Base-by-base conservation (phyloP, 2,888 invertebrate genomes). In the Crepidodera aurea region DNA sequence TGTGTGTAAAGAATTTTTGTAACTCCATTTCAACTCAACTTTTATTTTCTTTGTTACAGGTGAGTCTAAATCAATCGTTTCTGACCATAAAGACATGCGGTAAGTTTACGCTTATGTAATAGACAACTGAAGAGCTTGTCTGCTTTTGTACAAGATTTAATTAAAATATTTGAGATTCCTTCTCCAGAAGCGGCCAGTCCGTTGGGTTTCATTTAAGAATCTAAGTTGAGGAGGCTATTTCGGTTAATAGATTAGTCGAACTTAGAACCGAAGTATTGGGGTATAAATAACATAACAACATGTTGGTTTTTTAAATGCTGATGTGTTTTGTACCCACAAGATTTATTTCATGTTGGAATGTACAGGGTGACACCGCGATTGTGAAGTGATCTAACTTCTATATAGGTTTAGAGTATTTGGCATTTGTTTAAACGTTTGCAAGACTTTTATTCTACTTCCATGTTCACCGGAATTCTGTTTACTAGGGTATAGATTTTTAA, bases 101-200 rank as follows among this genome's bases (percentile, higher is more conserved):
- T 19, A 25, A 46, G 25, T 25, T 46, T 46, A 16, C 25, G 25
- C 8, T 22, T 46, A 46, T 27, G 25, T 16, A 42, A 42, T 19
- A 42, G 25, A 13, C 25, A 25, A 25, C 25, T 22, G n/a, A 46
- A 46, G 16, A 19, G 46, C 46, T 10, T 22, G 19, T 46, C 25
- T 25, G 46, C 2, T 4, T 37, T 15, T 2, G 13, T 13, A 12
- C 37, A 15, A 15, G 15, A 27, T 46, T 46, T 46, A 46, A 46
- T 46, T 46, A 46, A 46, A 46, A 46, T 46, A 46, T 25, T 46
- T 27, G 46, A 46, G n/a, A 46, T 46, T 6, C 46, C 46, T 22
- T 27, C 12, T 25, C 25, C 12, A 46, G 12, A 42, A 46, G 46
- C 25, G 46, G 46, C 7, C 46, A 16, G 22, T 46, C 13, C 25